A percentile compares a stretch with the other conserved stretches of the same genome.
Evolutionary conservation across 1,140 invertebrate genomes (phyloP).

Genomic region (Sinonovacula constricta): DNA sequence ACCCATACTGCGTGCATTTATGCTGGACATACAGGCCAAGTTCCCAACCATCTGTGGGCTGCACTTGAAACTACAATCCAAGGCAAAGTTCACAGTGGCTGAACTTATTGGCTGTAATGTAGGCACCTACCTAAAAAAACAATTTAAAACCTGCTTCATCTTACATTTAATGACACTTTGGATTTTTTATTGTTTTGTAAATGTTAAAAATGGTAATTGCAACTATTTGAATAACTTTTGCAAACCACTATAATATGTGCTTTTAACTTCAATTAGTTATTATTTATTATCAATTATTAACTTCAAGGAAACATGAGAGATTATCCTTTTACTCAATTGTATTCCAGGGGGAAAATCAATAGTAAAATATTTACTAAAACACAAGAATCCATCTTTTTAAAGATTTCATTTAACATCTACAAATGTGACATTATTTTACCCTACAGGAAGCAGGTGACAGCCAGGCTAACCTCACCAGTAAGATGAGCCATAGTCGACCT

Average conservation of each 20-base stretch:
- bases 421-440: background rate
- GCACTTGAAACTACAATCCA: constrained; percentile 59
- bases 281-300: background rate
- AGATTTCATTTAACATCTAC: background rate
- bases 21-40: constrained; percentile 66
- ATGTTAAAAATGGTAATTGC: too few species aligned
- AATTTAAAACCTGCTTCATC: too few species aligned
- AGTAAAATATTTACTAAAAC: background rate
- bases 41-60: constrained; percentile 64
- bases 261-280: background rate
- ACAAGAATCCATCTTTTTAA: background rate
- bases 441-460: background rate
- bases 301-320: background rate
- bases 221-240: too few species aligned
- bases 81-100: constrained; percentile 53
- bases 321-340: background rate
- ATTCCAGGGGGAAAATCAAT: background rate
- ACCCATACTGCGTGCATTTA: constrained; percentile 61
- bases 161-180: too few species aligned
- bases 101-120: constrained; percentile 49
- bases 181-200: too few species aligned
- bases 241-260: background rate
- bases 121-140: too few species aligned
- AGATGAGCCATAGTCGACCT: constrained; percentile 16
- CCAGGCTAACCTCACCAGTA: constrained; percentile 34